Base-by-base conservation (phyloP, 1,140 invertebrate species). In the Gyrodactylus salaris region DNA sequence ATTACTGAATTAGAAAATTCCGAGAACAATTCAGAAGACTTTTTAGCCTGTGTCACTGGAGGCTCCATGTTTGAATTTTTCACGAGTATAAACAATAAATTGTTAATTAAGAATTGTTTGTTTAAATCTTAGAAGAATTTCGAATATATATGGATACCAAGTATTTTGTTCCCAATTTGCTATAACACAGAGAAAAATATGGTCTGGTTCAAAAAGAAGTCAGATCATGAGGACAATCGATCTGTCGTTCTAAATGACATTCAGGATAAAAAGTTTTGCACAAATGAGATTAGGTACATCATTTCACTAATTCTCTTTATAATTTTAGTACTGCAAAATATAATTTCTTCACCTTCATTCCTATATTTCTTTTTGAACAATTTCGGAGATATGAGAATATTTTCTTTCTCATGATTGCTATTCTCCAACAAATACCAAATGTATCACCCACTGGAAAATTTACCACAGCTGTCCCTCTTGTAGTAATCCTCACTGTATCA, bases 351-450 rank as follows among this genome's bases (percentile, higher is more conserved):
- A 91, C 88, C 77, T 97, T 97, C 81, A 82, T 97, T 77, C 91
- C 92, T 19, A 91, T 93, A 79, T 97, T 97, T 82, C 81, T 98
- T 24, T 85, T 96, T 79, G 93, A 97, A 82, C 93, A 98, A 81
- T 96, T 96, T 82, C 90, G 92, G 81, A 85, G 91, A 74, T 89
- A 94, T 78, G 93, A 93, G 54, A 98, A 98, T 84, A 83, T 96
- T 75, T 97, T 97, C 82, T 98, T 98, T 82, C 87, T 97, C 77
- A 89, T 92, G 78, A 94, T 97, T 77, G 89, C 95, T 74, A 82
- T 95, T 75, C 83, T 93, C 73, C 73, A 75, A 80, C 80, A 81
- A 80, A 80, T 81, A 69, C 80, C 80, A 0, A 77, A 77, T 76
- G 79, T 81, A n/a, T 81, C 80, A 1, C 80, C 80, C 1, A 81